Evolutionary conservation across 1,140 invertebrate species (phyloP), one percentile per base, ranked within the genome.

Genomic region (Pectinophora gossypiella): DNA sequence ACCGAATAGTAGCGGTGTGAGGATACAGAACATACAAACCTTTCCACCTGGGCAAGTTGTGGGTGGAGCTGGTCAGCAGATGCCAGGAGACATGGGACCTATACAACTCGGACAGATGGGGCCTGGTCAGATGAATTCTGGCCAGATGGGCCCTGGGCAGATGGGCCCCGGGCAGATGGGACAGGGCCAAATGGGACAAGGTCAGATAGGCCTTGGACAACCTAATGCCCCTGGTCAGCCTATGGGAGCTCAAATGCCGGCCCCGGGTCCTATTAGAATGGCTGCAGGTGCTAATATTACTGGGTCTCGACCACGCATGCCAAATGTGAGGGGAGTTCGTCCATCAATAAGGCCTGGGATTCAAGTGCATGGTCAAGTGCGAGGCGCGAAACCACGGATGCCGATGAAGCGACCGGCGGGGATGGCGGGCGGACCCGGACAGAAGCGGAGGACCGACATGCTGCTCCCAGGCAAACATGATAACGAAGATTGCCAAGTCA

Each of bases 401-500:
- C 83, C 86, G 5, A 59, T 87, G 50, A 89, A 89, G 51, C 61
- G 87, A 18, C 75, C 76, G 0, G 81, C 61, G 2, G 57, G 46
- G 0, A 49, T 66, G 40, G 55, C 56, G 0, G 60, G 62, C 3
- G 72, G 64, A 0, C 74, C 76, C 0, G 69, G 58, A 4, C 70
- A 66, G 32, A 87, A 88, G 46, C 71, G 80, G 22, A 68, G 87
- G 23, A 55, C 76, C 0, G 83, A 87, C 51, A 85, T 88, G 78
- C 48, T 89, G 15, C 56, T 89, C 0, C 87, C 87, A 0, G 86
- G 85, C 6, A 85, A 84, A 65, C 86, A 89, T 45, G 87, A 88
- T 48, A 88, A 86, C 47, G 87, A 88, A 51, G 87, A 88, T 53
- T 89, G 87, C 27, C 82, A 81, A 59, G 85, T 88, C 9, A 93